These are phyloP conservation scores for Denticeps clupeoides DNA, from an alignment of 2,797 vertebrate species.

Conservation along the genomic window DNA sequence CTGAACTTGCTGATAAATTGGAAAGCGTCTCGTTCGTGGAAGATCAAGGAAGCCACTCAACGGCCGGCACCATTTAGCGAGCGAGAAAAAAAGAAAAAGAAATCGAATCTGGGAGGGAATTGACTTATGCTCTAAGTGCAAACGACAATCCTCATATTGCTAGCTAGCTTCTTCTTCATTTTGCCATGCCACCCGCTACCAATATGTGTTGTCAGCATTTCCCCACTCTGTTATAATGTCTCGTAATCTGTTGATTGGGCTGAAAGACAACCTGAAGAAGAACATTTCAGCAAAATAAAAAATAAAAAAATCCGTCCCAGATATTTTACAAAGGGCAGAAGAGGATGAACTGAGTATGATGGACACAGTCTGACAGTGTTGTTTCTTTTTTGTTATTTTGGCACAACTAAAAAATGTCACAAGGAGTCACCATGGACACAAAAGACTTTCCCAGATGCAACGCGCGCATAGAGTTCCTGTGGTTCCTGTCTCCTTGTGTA, in stretches of 20 bases:
- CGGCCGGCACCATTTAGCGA: too few relatives aligned
- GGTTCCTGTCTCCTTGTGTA: constrained; percentile 4
- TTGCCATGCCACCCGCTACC: background rate
- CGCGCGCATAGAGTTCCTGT: constrained; percentile 15
- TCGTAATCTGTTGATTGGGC: background rate
- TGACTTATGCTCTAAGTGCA: background rate
- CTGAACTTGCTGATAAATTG: too few relatives aligned
- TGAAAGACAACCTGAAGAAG: constrained; percentile 2
- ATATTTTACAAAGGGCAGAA: background rate
- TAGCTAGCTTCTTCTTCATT: background rate
- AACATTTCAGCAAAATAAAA: background rate
- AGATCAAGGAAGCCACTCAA: too few relatives aligned
- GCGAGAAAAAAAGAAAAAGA: too few relatives aligned
- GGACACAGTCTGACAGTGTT: too few relatives aligned
- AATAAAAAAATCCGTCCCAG: background rate
- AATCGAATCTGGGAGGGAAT: background rate
- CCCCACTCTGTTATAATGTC: too few relatives aligned
- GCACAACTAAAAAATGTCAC: too few relatives aligned
- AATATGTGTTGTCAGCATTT: background rate
- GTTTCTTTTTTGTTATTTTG: too few relatives aligned
- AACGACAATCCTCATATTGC: background rate
- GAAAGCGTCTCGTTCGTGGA: too few relatives aligned
- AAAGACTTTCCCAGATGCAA: too few relatives aligned
- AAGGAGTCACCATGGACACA: too few relatives aligned
- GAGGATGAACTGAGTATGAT: too few relatives aligned